These are phyloP conservation scores for Chaetophractus vellerosus DNA, from an alignment of 2,797 vertebrate species.

Conservation along the genomic window DNA sequence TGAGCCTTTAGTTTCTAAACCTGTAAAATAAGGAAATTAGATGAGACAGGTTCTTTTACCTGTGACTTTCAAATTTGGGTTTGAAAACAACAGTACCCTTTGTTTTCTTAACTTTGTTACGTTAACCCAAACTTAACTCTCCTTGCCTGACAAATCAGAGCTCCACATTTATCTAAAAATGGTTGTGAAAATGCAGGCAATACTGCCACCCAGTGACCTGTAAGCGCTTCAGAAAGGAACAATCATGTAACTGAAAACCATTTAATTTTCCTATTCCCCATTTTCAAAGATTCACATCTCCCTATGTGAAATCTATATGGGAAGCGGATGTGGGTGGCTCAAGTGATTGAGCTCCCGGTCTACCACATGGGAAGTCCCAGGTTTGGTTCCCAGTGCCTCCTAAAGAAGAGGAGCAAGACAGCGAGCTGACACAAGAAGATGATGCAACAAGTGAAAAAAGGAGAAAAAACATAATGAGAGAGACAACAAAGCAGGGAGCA, in stretches of 20 bases:
- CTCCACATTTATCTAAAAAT: constrained; percentile 20
- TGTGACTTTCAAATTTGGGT: constrained; percentile 32
- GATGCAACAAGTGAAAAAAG: too few species aligned
- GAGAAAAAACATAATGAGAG: too few species aligned
- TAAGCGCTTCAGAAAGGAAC: background rate
- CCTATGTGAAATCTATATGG: background rate
- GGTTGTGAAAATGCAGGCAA: constrained; percentile 53
- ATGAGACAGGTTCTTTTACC: background rate
- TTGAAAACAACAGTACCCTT: constrained; percentile 14
- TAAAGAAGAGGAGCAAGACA: too few species aligned
- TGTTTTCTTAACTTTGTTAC: constrained; percentile 43
- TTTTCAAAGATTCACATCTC: background rate
- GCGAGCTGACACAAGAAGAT: too few species aligned
- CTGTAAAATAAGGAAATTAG: background rate
- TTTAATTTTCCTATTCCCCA: background rate
- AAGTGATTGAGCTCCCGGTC: too few species aligned
- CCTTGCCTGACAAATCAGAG: background rate
- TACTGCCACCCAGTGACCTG: constrained; percentile 78
- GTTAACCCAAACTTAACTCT: background rate
- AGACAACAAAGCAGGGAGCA: too few species aligned
- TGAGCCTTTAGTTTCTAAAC: constrained; percentile 34
- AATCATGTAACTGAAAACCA: background rate
- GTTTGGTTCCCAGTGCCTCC: too few species aligned
- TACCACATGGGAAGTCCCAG: too few species aligned
- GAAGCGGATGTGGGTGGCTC: too few species aligned